Conservation (phyloP, 2,113 vertebrate genomes). For the Fukomys damarensis region DNA sequence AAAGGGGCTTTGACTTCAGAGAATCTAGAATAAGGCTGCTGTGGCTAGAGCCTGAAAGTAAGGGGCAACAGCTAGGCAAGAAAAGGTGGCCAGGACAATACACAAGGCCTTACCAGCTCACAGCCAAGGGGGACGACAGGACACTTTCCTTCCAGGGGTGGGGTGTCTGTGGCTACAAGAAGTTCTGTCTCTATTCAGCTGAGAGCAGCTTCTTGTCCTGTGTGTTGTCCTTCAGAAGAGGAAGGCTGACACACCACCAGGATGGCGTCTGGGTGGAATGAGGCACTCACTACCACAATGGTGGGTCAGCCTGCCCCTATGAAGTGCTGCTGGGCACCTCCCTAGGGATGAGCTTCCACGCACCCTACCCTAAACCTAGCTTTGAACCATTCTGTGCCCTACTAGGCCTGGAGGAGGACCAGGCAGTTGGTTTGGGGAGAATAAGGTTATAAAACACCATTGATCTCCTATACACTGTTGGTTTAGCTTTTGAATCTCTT, state of each 20-base stretch:
- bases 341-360: not conserved
- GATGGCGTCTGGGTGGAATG: fast-evolving
- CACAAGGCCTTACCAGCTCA: not conserved
- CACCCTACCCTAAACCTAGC: no score
- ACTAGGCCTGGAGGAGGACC: not conserved
- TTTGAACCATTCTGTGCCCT: not conserved
- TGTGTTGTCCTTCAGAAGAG: not conserved
- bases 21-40: not conserved
- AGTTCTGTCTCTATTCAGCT: not conserved
- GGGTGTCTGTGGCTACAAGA: not conserved
- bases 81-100: not conserved
- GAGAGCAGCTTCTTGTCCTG: not conserved
- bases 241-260: not conserved
- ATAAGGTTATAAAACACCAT: not conserved
- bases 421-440: not conserved
- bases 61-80: not conserved
- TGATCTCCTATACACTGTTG: not conserved
- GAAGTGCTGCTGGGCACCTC: not conserved
- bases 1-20: not conserved
- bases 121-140: not conserved
- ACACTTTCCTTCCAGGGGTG: not conserved
- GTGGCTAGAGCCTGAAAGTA: not conserved
- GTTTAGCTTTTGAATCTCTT: not conserved
- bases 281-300: fast-evolving
- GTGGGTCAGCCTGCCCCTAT: not conserved